Conservation (phyloP, 92 coral and sea anemone species). For the Porites cylindrica region DNA sequence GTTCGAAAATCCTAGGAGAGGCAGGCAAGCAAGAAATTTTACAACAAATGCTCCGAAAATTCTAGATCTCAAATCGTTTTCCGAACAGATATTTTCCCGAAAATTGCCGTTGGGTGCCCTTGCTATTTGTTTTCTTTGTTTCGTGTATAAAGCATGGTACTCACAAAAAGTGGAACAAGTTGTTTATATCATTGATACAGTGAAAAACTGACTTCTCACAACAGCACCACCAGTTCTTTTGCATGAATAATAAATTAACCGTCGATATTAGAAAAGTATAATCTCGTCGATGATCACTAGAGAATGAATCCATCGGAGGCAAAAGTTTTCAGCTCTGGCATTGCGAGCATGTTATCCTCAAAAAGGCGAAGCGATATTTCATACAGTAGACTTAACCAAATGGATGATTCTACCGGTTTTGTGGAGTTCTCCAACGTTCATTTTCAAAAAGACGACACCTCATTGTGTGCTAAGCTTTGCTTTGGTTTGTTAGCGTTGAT, state of each 20-base stretch:
- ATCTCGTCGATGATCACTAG: not conserved
- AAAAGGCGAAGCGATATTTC: slow-evolving; percentile 31
- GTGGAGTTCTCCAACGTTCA: slow-evolving; percentile 48
- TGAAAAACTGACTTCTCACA: not conserved
- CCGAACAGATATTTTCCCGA: too few species aligned
- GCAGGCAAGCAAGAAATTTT: too few species aligned
- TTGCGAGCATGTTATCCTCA: slow-evolving; percentile 15
- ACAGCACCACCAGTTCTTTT: slow-evolving; percentile 20
- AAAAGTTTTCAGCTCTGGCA: slow-evolving; percentile 43
- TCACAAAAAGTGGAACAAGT: not conserved
- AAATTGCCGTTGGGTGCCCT: too few species aligned
- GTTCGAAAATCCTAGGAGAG: too few species aligned
- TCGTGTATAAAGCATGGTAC: not conserved
- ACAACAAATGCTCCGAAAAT: too few species aligned
- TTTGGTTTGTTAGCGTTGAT: slow-evolving; percentile 28
- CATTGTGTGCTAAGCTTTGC: slow-evolving; percentile 29
- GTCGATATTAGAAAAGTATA: not conserved
- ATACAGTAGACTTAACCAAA: slow-evolving; percentile 15
- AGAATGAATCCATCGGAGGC: slow-evolving; percentile 53
- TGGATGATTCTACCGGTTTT: slow-evolving; percentile 6
- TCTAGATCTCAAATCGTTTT: too few species aligned
- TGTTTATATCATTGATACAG: not conserved
- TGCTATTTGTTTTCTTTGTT: too few species aligned
- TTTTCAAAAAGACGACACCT: slow-evolving; percentile 36
- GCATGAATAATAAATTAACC: slow-evolving; percentile 30